These are phyloP conservation scores for Nycteola revayana DNA, from an alignment of 2,888 invertebrate species.

Conservation along the genomic window DNA sequence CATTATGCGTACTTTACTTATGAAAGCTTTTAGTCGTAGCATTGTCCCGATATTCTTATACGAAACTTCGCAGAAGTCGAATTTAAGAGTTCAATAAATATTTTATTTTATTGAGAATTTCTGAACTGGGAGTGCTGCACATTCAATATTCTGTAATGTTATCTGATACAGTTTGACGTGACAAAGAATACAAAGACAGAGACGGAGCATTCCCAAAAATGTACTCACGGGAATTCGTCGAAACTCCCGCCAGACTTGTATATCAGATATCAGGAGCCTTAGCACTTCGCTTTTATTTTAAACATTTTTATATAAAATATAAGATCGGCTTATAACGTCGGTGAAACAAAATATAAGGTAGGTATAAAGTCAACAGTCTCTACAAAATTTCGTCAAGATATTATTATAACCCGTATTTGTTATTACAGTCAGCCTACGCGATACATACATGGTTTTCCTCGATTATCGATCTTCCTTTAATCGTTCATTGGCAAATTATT, in stretches of 20 bases:
- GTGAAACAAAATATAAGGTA: too few relatives aligned
- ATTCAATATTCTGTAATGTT: constrained; percentile 45
- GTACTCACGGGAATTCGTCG: constrained; percentile 46
- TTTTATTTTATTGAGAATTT: constrained; percentile 6
- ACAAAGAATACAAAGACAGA: constrained; percentile 46
- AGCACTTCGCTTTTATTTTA: constrained; percentile 47
- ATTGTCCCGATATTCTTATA: constrained; percentile 5
- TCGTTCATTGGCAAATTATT: too few relatives aligned
- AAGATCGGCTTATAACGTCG: too few relatives aligned
- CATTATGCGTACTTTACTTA: constrained; percentile 20
- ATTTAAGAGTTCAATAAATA: not conserved
- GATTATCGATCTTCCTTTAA: too few relatives aligned
- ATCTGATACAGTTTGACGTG: constrained; percentile 50
- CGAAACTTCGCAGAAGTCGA: not conserved
- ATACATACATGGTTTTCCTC: too few relatives aligned
- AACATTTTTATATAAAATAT: constrained; percentile 36
- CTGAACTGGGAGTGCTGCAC: constrained; percentile 12
- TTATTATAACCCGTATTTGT: too few relatives aligned
- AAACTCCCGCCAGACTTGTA: constrained; percentile 45
- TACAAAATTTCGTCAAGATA: too few relatives aligned
- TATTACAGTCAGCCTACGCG: too few relatives aligned
- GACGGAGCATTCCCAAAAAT: constrained; percentile 44
- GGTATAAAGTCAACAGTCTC: too few relatives aligned
- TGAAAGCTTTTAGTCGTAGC: constrained; percentile 18
- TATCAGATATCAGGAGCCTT: constrained; percentile 54